Percentiles rank a stretch among this genome's conserved stretches.
Evolutionary conservation across 2,113 vertebrate genomes (phyloP).

Genomic region (Cheilinus undulatus): DNA sequence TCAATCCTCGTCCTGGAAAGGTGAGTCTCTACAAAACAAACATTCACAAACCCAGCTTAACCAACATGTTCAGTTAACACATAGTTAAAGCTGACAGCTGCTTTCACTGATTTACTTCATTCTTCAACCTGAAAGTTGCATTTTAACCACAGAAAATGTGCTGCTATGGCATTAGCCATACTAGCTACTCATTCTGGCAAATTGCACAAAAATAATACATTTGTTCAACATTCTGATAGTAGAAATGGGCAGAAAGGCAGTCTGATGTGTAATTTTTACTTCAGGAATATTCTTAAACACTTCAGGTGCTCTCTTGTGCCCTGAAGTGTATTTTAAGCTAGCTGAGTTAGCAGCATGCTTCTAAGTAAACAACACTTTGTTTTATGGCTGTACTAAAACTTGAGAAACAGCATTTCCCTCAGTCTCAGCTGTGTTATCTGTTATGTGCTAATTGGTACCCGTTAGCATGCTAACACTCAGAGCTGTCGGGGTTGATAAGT

Average conservation of each 20-base stretch:
- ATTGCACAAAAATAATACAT: background rate
- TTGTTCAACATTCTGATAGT: background rate
- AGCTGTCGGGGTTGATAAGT: background rate
- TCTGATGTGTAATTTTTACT: no score
- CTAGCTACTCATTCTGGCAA: background rate
- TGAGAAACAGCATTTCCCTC: background rate
- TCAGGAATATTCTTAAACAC: background rate
- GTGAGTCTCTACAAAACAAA: conserved; percentile 77
- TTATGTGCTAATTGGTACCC: background rate
- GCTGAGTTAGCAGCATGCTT: no score
- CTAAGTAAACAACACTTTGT: background rate
- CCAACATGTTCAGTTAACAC: background rate
- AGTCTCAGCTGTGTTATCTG: background rate
- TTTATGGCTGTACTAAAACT: background rate
- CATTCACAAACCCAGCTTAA: background rate
- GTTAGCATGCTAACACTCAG: background rate
- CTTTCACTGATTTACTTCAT: background rate
- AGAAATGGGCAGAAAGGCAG: no score
- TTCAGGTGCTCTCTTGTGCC: background rate
- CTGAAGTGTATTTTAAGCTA: background rate
- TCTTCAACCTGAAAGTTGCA: background rate
- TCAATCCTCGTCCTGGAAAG: conserved; percentile 94
- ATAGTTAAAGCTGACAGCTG: background rate
- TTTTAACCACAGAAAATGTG: no score
- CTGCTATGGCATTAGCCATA: background rate